These are phyloP conservation scores for Artibeus lituratus DNA, from an alignment of 2,797 vertebrate species.

Conservation along the genomic window DNA sequence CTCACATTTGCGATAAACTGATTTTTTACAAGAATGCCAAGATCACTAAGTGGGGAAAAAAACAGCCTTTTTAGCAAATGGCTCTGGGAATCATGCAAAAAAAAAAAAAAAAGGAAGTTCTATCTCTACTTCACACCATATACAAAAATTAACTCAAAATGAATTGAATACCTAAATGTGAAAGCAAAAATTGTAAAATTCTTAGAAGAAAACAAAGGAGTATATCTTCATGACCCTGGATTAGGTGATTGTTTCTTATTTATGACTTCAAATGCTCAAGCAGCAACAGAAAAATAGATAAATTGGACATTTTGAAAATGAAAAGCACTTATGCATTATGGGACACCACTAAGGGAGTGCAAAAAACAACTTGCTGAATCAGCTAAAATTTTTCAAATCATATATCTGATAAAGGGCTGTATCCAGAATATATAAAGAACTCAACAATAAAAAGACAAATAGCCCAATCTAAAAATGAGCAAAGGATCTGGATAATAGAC, in stretches of 20 bases:
- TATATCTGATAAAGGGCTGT: background rate
- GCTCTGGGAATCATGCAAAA: background rate
- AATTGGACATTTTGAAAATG: no score
- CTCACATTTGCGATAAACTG: background rate
- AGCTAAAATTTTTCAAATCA: background rate
- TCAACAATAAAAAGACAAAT: background rate
- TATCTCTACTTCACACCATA: background rate
- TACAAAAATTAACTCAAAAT: background rate
- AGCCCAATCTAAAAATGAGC: background rate
- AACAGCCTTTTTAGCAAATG: background rate
- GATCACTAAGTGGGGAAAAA: background rate
- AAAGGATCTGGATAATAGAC: background rate
- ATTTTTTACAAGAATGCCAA: background rate
- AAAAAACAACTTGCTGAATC: background rate
- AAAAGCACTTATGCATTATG: background rate
- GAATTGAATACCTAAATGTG: background rate
- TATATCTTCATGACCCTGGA: background rate
- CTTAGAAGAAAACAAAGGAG: background rate
- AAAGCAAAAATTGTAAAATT: background rate
- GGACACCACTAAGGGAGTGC: background rate
- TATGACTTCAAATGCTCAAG: background rate
- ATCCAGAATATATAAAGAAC: background rate
- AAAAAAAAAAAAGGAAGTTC: background rate
- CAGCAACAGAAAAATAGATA: background rate
- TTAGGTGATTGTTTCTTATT: background rate